Base-by-base conservation (phyloP, 1,140 invertebrate genomes). In the Prorops nasuta region DNA sequence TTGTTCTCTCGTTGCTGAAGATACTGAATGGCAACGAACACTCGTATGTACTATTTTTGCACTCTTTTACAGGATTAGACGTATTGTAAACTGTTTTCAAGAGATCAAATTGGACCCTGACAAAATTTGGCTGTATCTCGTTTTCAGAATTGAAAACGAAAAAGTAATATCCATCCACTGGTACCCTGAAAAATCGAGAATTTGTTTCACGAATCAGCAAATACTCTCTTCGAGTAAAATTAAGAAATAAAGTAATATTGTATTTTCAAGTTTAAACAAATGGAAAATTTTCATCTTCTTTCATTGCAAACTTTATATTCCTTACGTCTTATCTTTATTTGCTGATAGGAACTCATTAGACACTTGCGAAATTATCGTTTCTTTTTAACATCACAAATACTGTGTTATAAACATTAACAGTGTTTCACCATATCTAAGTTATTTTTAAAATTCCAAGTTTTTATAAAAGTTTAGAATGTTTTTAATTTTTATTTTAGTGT, bases 81-180 rank as follows among this genome's bases (percentile, higher is more conserved):
- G 81, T 81, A 59, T 89, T 81, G 64, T 89, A 89, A 2, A 83
- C 77, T 0, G 83, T 86, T 71, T 87, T 88, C 53, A 86, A 74
- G 10, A 91, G 71, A 21, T 87, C 81, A 63, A 90, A 86, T 32
- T 80, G 78, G 4, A 87, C 82, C 10, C 81, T 67, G 21, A 87
- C 77, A 63, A 82, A 87, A 71, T 88, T 87, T 12, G 79, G 74
- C 64, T 87, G 82, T 1, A 88, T 80, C 65, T 91, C 88, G 62
- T 91, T 91, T 65, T 90, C 88, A 12, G 87, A 89, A 62, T 86
- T 88, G 76, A 89, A 90, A 0, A 91, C 85, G 67, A 91, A 90
- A 71, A 90, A 90, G 55, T 90, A 90, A 63, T 89, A 90, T 16
- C 87, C 88, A 56, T 88, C 86, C 1, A 78, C 76, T 31, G 86